A percentile compares a stretch with the other conserved stretches of the same genome.
These are phyloP conservation scores for Drosophila nikananu DNA, from an alignment of 1,140 invertebrate species.

Conservation along the genomic window DNA sequence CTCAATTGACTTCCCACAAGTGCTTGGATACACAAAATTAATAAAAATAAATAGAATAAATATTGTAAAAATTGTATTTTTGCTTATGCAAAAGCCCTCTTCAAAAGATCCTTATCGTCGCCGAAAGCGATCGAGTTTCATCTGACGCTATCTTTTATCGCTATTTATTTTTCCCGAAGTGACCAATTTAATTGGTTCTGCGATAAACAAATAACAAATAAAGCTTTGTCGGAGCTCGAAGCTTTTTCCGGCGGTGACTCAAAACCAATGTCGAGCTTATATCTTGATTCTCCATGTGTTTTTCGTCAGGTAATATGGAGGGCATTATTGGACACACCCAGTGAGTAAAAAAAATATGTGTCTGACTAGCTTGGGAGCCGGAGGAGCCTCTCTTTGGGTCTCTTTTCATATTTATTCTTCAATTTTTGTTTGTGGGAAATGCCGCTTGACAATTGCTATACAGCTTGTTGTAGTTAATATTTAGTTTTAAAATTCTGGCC, in stretches of 20 bases:
- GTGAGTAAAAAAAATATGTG: conserved; percentile 10
- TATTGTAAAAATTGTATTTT: background rate
- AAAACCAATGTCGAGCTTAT: conserved; percentile 13
- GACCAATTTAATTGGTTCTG: conserved; percentile 6
- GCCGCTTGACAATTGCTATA: conserved; percentile 11
- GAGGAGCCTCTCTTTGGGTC: conserved; percentile 1
- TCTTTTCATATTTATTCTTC: conserved; percentile 19
- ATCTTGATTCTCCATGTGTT: conserved; percentile 15
- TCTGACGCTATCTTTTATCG: background rate
- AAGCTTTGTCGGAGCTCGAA: conserved; percentile 14
- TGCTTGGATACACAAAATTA: background rate
- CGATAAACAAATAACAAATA: conserved; percentile 20
- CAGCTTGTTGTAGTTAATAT: conserved; percentile 1
- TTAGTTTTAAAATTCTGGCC: background rate
- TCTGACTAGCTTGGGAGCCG: conserved; percentile 4
- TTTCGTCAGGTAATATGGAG: conserved; percentile 19
- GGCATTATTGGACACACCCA: conserved; percentile 34
- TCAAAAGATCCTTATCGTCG: no score
- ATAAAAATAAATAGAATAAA: background rate
- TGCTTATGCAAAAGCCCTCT: background rate
- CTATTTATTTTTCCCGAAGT: conserved; percentile 1
- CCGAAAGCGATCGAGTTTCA: conserved; percentile 20
- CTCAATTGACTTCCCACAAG: background rate
- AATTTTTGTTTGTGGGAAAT: conserved; percentile 12
- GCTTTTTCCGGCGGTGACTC: conserved; percentile 22